Percentiles rank a stretch among this genome's conserved stretches.
Conservation (phyloP, 2,797 vertebrate genomes). For the Podarcis siculus region DNA sequence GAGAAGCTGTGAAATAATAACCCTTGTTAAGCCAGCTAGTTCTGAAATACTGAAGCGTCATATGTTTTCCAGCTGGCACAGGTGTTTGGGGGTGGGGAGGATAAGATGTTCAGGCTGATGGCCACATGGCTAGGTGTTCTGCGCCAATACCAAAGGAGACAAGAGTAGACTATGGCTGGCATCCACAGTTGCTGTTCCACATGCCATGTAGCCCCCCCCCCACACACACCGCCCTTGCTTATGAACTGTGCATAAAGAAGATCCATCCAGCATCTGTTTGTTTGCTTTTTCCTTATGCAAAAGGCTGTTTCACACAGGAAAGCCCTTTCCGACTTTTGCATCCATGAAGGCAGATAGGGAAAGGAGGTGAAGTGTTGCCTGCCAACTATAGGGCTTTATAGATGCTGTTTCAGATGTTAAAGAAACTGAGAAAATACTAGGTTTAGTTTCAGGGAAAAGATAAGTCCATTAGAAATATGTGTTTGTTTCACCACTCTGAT, state of each 20-base stretch:
- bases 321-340: background rate
- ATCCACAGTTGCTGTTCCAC: background rate
- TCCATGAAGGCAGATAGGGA: background rate
- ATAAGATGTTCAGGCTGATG: background rate
- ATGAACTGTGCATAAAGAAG: background rate
- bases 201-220: background rate
- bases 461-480: background rate
- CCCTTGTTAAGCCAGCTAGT: background rate
- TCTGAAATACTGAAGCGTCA: background rate
- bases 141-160: background rate
- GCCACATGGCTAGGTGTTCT: background rate
- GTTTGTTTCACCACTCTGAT: background rate
- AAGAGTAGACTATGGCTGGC: background rate
- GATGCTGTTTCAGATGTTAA: background rate
- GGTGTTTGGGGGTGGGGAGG: background rate
- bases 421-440: background rate
- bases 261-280: background rate
- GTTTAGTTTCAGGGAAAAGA: background rate
- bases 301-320: background rate
- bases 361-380: background rate
- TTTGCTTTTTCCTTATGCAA: background rate
- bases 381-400: background rate
- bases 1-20: background rate
- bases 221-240: background rate
- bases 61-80: background rate